Percentiles rank a stretch among this genome's conserved stretches.
phyloP scores from a whole-genome alignment of 1,140 invertebrate genomes.

The Spodoptera litura region DNA sequence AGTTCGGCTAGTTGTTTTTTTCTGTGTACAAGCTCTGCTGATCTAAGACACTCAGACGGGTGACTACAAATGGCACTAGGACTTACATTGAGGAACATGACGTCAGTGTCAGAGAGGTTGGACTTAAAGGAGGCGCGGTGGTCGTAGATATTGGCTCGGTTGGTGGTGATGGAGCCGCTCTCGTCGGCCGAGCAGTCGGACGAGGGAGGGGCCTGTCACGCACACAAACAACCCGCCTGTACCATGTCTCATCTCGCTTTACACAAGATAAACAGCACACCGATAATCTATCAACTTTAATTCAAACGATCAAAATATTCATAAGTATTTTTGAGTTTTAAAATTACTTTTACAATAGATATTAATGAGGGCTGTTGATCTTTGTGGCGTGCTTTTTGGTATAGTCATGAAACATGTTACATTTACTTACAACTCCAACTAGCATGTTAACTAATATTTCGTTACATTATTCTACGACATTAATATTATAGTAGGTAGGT shows the following conservation, averaged over 20 bases:
- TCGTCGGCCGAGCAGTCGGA: constrained; percentile 89
- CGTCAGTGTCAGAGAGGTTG: constrained; percentile 97
- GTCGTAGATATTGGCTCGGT: constrained; percentile 88
- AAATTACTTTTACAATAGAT: too few relatives aligned
- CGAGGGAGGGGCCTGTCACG: constrained; percentile 88
- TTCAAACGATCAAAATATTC: not conserved
- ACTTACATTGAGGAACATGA: constrained; percentile 95
- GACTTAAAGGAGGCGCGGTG: constrained; percentile 89
- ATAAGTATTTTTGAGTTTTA: too few relatives aligned
- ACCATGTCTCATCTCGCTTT: constrained; percentile 40
- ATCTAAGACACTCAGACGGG: constrained; percentile 42
- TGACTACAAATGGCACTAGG: constrained; percentile 59
- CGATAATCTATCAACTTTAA: not conserved
- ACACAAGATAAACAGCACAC: not conserved
- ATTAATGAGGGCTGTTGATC: not conserved
- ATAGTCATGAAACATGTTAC: constrained; percentile 37
- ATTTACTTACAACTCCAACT: constrained; percentile 26
- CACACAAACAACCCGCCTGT: constrained; percentile 61
- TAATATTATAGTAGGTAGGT: not conserved
- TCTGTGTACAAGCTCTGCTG: constrained; percentile 11
- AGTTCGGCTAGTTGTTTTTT: constrained; percentile 31
- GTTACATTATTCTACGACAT: constrained; percentile 31
- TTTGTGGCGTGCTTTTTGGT: not conserved
- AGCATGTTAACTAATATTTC: constrained; percentile 33
- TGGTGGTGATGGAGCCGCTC: constrained; percentile 93